Base-by-base conservation (phyloP, 2,888 invertebrate genomes). In the Orthonevra nobilis region DNA sequence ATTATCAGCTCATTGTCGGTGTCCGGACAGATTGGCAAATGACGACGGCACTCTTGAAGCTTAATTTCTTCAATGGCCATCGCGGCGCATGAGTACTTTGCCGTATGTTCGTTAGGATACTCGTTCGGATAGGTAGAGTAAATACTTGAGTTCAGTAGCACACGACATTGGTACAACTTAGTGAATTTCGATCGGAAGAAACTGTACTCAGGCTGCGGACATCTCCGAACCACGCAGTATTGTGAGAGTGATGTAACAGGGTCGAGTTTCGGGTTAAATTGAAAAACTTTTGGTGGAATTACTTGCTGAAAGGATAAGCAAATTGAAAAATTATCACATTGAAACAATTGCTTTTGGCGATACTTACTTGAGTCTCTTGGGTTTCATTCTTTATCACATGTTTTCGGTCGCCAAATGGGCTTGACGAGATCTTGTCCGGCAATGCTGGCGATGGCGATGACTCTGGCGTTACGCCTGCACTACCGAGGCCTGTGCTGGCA, bases 41-140 rank as follows among this genome's bases (percentile, higher is more conserved):
- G 83, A 0, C 84, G 82, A 7, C 84, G 82, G 42, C 84, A 79
- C 52, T 87, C 84, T 17, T 84, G 73, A n/a, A 85, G 63, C 9
- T 84, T 83, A 2, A 86, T 81, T 63, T 86, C 84, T 28, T 88
- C 84, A 17, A 89, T 83, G 0, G 89, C 87, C 20, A 85, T 81
- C 15, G 81, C 74, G 0, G 89, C 85, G 28, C 86, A 85, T 2
- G 85, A 83, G n/a, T 83, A 83, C 72, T 83, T 84, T 1, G 89
- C 88, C 14, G 83, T 77, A 42, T 56, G 58, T 54, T 85, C 84
- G 15, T 84, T 84, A 2, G 75, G 32, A 82, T 85, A 86, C 60
- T 86, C 87, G 44, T 86, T 82, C 0, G 89, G 89, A 73, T 88
- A 89, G 17, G 86, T 87, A 5, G 86, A 85, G 74, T 84, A 87